These are phyloP conservation scores for Orthonychiurus folsomi DNA, from an alignment of 2,888 invertebrate species.

Conservation along the genomic window DNA sequence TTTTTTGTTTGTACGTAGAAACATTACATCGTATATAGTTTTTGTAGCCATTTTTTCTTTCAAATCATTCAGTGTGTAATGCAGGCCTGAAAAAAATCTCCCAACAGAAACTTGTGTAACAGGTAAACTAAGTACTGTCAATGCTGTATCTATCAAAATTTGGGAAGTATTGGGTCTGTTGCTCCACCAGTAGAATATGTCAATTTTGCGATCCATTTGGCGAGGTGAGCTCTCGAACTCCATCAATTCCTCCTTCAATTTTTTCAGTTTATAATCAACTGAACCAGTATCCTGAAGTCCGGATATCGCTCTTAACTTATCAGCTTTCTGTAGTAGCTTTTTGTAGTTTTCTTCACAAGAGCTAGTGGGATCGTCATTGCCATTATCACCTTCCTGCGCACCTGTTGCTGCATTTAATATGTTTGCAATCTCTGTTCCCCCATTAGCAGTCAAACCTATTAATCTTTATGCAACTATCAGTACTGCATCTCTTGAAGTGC, in stretches of 20 bases:
- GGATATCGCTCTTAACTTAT: background rate
- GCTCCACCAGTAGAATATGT: slow-evolving; percentile 4
- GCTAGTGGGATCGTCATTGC: background rate
- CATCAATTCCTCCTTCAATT: background rate
- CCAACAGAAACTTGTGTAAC: slow-evolving; percentile 5
- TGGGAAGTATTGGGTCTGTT: background rate
- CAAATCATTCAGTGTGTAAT: background rate
- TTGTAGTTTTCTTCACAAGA: background rate
- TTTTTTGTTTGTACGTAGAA: background rate
- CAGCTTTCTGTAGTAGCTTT: background rate
- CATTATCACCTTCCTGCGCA: background rate
- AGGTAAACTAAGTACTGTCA: slow-evolving; percentile 4
- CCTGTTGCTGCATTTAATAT: background rate
- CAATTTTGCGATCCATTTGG: background rate
- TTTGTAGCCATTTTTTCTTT: background rate
- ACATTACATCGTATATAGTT: background rate
- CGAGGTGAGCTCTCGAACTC: background rate
- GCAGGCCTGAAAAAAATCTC: slow-evolving; percentile 4
- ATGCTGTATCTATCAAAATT: background rate
- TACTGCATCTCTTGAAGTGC: background rate
- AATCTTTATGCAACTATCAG: background rate
- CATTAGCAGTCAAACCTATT: background rate
- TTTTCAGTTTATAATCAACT: background rate
- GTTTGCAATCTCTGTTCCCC: background rate
- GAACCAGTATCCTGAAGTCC: background rate